Evolutionary conservation across 2,113 vertebrate genomes (phyloP).

Genomic region (Procavia capensis): DNA sequence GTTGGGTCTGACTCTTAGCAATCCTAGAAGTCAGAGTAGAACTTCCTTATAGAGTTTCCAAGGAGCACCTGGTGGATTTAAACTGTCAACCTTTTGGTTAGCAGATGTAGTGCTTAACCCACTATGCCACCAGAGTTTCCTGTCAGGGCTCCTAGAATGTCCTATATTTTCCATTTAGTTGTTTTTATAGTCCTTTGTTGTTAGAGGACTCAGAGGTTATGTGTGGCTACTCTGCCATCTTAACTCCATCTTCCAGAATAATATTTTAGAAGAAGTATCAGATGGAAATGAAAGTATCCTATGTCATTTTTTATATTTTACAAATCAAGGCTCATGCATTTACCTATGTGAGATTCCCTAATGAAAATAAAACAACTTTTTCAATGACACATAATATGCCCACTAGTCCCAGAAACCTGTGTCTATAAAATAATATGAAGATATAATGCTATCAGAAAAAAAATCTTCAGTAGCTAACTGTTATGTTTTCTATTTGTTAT

Average conservation of each 20-base stretch:
- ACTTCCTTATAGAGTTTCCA: background rate
- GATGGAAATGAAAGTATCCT: slow-evolving; percentile 24
- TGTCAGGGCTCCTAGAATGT: too few species aligned
- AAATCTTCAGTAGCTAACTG: background rate
- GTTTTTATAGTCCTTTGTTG: too few species aligned
- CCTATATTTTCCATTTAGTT: too few species aligned
- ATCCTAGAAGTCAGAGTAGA: background rate
- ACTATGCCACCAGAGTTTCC: too few species aligned
- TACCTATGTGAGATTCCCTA: background rate
- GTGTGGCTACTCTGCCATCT: too few species aligned
- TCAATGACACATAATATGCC: background rate
- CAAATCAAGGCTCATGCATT: background rate
- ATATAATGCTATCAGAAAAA: background rate
- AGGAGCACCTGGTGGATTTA: too few species aligned
- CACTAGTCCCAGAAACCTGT: background rate
- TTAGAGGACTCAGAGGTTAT: too few species aligned
- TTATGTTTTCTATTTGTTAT: background rate
- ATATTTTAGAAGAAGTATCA: background rate
- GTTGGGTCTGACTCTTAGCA: too few species aligned
- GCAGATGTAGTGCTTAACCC: too few species aligned
- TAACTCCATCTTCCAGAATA: too few species aligned
- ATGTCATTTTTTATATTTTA: slow-evolving; percentile 36
- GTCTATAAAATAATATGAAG: background rate
- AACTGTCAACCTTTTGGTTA: background rate
- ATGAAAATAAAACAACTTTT: slow-evolving; percentile 34